Evolutionary conservation across 1,140 invertebrate species (phyloP).

Genomic region (Latrodectus geometricus): DNA sequence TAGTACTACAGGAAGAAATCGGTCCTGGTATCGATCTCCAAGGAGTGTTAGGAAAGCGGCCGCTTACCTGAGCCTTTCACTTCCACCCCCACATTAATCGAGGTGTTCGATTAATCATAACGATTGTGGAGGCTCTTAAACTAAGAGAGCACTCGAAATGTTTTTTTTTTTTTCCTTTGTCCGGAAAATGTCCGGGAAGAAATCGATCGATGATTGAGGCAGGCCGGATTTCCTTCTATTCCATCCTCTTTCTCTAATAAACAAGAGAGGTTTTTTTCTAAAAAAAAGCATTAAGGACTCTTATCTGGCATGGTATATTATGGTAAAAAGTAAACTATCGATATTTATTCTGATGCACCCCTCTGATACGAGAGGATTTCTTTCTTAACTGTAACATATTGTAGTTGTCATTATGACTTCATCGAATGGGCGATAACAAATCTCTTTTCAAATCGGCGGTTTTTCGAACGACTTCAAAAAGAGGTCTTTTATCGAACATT

Average conservation of each 20-base stretch:
- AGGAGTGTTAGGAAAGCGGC: background rate
- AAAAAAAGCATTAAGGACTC: no score
- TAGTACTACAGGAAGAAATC: background rate
- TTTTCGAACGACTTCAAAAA: background rate
- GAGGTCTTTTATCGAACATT: slow-evolving; percentile 52
- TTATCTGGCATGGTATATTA: no score
- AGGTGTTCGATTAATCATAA: background rate
- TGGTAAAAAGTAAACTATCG: no score
- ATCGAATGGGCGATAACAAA: slow-evolving; percentile 34
- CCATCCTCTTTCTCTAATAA: no score
- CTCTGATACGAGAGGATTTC: no score
- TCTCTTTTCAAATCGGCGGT: background rate
- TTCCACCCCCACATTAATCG: background rate
- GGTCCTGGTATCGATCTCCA: background rate
- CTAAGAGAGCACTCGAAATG: background rate
- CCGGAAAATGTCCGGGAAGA: background rate
- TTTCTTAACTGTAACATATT: background rate
- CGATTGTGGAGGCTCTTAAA: background rate
- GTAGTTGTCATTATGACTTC: background rate
- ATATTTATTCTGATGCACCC: no score
- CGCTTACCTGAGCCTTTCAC: background rate
- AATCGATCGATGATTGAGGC: background rate
- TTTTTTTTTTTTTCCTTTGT: background rate
- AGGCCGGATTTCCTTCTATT: no score
- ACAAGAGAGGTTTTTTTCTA: no score